Conservation (phyloP, 2,888 invertebrate species). For the Germaria angustata region DNA sequence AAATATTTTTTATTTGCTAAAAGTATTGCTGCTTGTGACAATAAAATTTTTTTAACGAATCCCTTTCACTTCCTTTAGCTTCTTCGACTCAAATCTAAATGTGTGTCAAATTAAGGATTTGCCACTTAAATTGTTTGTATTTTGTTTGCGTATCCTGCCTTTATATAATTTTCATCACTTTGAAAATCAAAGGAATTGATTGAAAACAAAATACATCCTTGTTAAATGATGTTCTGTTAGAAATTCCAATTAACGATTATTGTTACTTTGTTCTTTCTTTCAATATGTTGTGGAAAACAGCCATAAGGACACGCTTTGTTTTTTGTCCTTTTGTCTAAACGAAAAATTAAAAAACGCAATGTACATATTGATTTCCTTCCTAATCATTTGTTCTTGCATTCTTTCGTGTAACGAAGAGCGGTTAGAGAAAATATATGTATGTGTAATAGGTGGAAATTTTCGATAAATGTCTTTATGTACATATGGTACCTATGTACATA, state of each 20-base stretch:
- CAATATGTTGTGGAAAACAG: conserved; percentile 13
- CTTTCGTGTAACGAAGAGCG: neutral
- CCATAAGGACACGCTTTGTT: conserved; percentile 30
- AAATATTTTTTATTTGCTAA: too few species aligned
- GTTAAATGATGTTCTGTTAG: neutral
- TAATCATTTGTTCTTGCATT: neutral
- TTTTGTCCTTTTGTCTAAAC: conserved; percentile 5
- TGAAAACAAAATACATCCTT: neutral
- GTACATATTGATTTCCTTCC: conserved; percentile 46
- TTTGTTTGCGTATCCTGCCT: conserved; percentile 16
- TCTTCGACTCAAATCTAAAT: neutral
- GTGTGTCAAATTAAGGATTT: conserved; percentile 29
- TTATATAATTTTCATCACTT: conserved; percentile 17
- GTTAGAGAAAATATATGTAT: neutral
- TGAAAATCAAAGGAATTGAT: conserved; percentile 38
- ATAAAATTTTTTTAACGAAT: neutral
- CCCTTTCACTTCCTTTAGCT: neutral
- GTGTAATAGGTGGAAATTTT: too few species aligned
- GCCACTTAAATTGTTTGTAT: neutral
- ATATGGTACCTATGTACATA: too few species aligned
- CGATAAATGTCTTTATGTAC: too few species aligned
- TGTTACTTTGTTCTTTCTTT: neutral
- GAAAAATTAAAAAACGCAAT: neutral
- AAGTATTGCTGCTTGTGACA: too few species aligned
- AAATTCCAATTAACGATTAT: conserved; percentile 24